These are phyloP conservation scores for Stegophylla sp. DNA, from an alignment of 2,888 invertebrate genomes.

Conservation along the genomic window DNA sequence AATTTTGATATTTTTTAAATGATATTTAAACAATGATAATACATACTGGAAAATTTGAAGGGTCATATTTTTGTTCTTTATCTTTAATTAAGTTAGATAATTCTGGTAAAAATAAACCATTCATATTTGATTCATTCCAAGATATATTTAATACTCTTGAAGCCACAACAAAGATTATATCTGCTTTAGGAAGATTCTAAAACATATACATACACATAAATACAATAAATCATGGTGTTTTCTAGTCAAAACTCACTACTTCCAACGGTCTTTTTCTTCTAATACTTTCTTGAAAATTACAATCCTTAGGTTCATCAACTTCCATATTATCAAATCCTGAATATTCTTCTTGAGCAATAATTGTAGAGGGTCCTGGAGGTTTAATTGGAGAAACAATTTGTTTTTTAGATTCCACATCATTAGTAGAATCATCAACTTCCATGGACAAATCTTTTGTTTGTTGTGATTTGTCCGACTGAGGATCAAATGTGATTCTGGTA, in stretches of 20 bases:
- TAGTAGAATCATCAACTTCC: constrained; percentile 43
- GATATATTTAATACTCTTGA: constrained; percentile 61
- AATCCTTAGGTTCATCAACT: constrained; percentile 67
- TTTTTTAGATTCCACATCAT: constrained; percentile 29
- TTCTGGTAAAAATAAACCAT: constrained; percentile 66
- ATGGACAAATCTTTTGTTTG: constrained; percentile 32
- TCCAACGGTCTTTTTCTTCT: constrained; percentile 50
- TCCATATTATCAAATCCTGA: constrained; percentile 81
- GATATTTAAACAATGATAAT: neutral
- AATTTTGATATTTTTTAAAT: too few species aligned
- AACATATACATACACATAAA: neutral
- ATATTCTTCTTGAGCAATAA: constrained; percentile 68
- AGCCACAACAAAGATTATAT: neutral
- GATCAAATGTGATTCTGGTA: constrained; percentile 25
- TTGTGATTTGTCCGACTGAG: constrained; percentile 20
- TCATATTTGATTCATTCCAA: constrained; percentile 33
- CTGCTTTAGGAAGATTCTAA: constrained; percentile 26
- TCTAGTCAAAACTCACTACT: constrained; percentile 1
- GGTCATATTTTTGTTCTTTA: constrained; percentile 60
- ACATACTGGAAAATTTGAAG: constrained; percentile 24
- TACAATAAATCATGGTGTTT: neutral
- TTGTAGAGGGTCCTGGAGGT: neutral
- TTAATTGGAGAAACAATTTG: constrained; percentile 38
- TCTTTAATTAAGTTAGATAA: constrained; percentile 64
- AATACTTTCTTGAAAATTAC: constrained; percentile 47